Evolutionary conservation across 2,797 vertebrate genomes (phyloP).

Genomic region (Takifugu ocellatus): DNA sequence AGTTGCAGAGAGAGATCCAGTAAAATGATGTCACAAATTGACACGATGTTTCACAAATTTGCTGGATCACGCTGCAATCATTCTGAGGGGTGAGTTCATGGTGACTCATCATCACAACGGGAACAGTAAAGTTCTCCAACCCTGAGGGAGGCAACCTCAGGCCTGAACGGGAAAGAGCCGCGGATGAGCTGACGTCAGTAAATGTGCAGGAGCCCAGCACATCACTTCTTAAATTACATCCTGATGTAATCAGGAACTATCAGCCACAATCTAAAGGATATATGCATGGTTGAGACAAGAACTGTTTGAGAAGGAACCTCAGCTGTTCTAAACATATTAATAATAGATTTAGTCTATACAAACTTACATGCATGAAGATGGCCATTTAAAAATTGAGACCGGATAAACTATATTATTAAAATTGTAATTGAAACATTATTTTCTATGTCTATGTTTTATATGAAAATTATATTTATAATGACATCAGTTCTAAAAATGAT

Average conservation of each 20-base stretch:
- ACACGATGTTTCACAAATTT: constrained; percentile 7
- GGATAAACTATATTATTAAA: too few relatives aligned
- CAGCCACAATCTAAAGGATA: constrained; percentile 15
- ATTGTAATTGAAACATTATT: too few relatives aligned
- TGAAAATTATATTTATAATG: too few relatives aligned
- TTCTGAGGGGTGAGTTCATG: constrained; percentile 32
- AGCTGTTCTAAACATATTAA: neutral
- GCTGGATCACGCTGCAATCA: constrained; percentile 12
- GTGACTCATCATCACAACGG: constrained; percentile 44
- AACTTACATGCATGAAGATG: too few relatives aligned
- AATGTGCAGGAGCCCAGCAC: constrained; percentile 6
- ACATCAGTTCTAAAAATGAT: too few relatives aligned
- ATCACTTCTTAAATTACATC: constrained; percentile 21
- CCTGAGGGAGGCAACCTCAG: constrained; percentile 12
- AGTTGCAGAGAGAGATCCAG: constrained; percentile 36
- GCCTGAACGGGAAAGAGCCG: constrained; percentile 28
- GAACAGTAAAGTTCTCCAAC: constrained; percentile 27
- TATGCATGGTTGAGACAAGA: neutral
- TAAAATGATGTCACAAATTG: constrained; percentile 35
- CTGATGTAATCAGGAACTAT: constrained; percentile 33
- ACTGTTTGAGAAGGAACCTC: neutral
- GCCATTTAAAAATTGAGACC: too few relatives aligned
- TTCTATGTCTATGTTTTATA: too few relatives aligned
- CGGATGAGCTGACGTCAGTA: constrained; percentile 46
- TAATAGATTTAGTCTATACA: neutral